These are phyloP conservation scores for Chelon auratus DNA, from an alignment of 2,797 vertebrate species.

Conservation along the genomic window DNA sequence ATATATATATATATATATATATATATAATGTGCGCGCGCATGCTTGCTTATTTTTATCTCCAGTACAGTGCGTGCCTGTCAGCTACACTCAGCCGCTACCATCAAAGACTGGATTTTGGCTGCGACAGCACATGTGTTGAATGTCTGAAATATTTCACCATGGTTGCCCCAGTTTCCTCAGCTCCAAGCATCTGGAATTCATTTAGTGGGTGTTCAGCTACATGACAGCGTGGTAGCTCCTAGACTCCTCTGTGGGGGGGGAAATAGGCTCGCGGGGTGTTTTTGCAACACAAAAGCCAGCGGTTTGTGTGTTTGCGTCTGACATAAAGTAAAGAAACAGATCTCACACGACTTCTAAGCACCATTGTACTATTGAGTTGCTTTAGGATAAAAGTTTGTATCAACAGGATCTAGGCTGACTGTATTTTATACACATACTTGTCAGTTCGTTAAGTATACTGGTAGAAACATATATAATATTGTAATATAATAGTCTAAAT, in stretches of 20 bases:
- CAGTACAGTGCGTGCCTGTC: slow-evolving; percentile 4
- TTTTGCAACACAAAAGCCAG: slow-evolving; percentile 43
- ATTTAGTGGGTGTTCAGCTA: slow-evolving; percentile 70
- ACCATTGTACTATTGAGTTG: not conserved
- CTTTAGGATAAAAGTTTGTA: not conserved
- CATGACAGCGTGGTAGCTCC: slow-evolving; percentile 58
- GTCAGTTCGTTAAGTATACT: no score
- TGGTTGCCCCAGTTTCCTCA: slow-evolving; percentile 62
- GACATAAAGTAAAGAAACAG: not conserved
- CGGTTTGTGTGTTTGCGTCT: slow-evolving; percentile 41
- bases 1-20: no score
- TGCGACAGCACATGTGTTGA: slow-evolving; percentile 42
- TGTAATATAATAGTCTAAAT: no score
- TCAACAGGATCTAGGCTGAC: not conserved
- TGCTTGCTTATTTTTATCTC: slow-evolving; percentile 11
- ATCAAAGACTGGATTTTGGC: slow-evolving; percentile 37
- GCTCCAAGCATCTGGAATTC: slow-evolving; percentile 77
- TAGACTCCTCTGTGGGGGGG: slow-evolving; percentile 42
- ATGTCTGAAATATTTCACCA: slow-evolving; percentile 57
- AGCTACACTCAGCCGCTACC: slow-evolving; percentile 34
- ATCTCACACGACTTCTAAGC: not conserved
- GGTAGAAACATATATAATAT: no score
- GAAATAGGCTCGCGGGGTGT: slow-evolving; percentile 1
- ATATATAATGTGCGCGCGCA: not conserved
- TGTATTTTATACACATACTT: no score